Conservation (phyloP, 2,113 vertebrate species). For the Leptodactylus fuscus region DNA sequence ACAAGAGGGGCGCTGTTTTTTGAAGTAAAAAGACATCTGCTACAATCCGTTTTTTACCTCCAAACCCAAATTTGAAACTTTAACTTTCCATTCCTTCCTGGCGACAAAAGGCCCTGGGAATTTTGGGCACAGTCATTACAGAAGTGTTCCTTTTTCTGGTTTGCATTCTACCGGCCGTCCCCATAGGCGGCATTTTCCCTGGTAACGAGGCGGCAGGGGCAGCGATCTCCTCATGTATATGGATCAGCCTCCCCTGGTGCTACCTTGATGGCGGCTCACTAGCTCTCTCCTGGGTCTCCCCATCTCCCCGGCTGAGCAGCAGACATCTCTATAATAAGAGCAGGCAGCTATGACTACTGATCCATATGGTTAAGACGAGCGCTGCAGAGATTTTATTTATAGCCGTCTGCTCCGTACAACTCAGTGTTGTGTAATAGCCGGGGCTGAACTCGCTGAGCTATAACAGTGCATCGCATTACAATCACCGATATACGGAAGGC, state of each 20-base stretch:
- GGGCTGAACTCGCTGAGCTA: background rate
- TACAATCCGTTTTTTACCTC: background rate
- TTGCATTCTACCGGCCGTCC: background rate
- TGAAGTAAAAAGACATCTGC: background rate
- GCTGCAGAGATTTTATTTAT: slow-evolving; percentile 37
- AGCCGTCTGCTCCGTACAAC: slow-evolving; percentile 7
- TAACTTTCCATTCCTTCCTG: background rate
- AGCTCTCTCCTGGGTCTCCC: slow-evolving; percentile 30
- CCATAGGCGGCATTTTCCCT: background rate
- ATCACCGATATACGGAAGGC: no score
- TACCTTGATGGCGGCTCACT: background rate
- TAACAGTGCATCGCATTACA: background rate
- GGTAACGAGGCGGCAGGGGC: slow-evolving; percentile 19
- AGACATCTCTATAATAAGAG: slow-evolving; percentile 46
- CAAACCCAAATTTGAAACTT: background rate
- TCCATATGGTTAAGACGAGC: slow-evolving; percentile 25
- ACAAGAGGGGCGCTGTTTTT: background rate
- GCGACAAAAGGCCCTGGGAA: background rate
- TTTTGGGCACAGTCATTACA: background rate
- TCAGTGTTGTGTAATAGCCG: background rate
- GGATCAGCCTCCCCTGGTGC: background rate
- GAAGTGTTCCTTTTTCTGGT: background rate
- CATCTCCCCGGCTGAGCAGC: slow-evolving; percentile 17
- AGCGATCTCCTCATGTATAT: background rate
- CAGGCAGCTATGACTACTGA: slow-evolving; percentile 35